Percentiles rank a stretch among this genome's conserved stretches.
These are phyloP conservation scores for Triops longicaudatus DNA, from an alignment of 1,140 invertebrate species.

Conservation along the genomic window DNA sequence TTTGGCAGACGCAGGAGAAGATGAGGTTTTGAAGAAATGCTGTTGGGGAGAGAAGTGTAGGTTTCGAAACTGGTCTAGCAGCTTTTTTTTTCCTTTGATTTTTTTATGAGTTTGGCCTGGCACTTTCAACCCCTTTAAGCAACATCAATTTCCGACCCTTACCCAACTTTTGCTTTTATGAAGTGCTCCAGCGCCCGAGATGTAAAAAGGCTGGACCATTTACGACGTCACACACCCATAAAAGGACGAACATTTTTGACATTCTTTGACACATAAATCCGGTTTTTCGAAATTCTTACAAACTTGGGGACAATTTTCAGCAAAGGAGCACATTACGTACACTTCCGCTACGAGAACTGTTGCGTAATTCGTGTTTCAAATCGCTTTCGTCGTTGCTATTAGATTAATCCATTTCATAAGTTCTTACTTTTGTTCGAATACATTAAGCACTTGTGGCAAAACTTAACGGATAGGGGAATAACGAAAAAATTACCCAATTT, in stretches of 20 bases:
- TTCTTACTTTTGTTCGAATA: too few species aligned
- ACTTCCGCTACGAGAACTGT: too few species aligned
- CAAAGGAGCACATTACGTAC: too few species aligned
- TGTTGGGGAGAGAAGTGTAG: background rate
- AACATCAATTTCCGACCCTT: background rate
- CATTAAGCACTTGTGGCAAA: too few species aligned
- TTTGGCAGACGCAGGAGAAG: background rate
- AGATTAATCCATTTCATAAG: too few species aligned
- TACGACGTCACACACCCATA: background rate
- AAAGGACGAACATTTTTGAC: background rate
- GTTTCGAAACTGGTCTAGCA: background rate
- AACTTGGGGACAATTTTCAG: too few species aligned
- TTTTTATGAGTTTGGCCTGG: background rate
- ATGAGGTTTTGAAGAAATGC: background rate
- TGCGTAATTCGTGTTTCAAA: too few species aligned
- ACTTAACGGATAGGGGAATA: too few species aligned
- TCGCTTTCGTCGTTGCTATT: too few species aligned
- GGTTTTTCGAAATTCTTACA: too few species aligned
- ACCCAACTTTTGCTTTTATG: background rate
- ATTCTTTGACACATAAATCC: too few species aligned
- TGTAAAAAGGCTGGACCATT: background rate
- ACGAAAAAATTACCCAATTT: too few species aligned
- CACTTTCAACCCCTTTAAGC: slow-evolving; percentile 1
- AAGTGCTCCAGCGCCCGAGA: background rate
- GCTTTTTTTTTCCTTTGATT: background rate